Base-by-base conservation (phyloP, 2,888 invertebrate genomes). In the Marasmarcha lunaedactyla region DNA sequence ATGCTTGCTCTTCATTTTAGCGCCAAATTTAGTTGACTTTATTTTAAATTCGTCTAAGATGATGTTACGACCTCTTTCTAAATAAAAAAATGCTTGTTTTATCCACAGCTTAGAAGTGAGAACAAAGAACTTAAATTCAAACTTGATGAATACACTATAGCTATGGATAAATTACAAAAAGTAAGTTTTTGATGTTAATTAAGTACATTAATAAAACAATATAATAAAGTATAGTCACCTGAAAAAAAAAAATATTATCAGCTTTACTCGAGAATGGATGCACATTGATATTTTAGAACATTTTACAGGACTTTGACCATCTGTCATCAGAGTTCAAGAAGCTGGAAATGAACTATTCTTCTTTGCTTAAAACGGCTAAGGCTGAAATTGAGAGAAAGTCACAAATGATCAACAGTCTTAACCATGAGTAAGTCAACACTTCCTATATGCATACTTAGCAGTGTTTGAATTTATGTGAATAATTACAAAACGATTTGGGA, bases 231-330 rank as follows among this genome's bases (percentile, higher is more conserved):
- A n/a, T n/a, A n/a, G n/a, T n/a, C n/a, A n/a, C n/a, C n/a, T n/a
- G n/a, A n/a, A n/a, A n/a, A n/a, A n/a, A n/a, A n/a, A n/a, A n/a
- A n/a, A n/a, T n/a, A 20, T 3, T 20, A 20, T 20, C 4, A 20
- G 20, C 4, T 20, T 20, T 20, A 20, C 3, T 20, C 6, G 42
- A 42, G 74, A 56, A 67, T 60, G 64, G 66, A 71, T 72, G 58
- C 63, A 59, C 69, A 77, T 72, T 81, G 72, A 79, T 59, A 62
- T 62, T 73, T 42, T 70, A 81, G 83, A 64, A 63, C 51, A 72
- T 83, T 51, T 81, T 79, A 42, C 83, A 83, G 83, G 79, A 77
- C 49, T 72, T 71, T 54, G 77, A 79, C 45, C 68, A 55, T 35
- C 40, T 83, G 15, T 51, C 60, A 4, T 47, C 52, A 2, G 74